These are phyloP conservation scores for Ormyrus thymus DNA, from an alignment of 2,888 invertebrate species.

Conservation along the genomic window DNA sequence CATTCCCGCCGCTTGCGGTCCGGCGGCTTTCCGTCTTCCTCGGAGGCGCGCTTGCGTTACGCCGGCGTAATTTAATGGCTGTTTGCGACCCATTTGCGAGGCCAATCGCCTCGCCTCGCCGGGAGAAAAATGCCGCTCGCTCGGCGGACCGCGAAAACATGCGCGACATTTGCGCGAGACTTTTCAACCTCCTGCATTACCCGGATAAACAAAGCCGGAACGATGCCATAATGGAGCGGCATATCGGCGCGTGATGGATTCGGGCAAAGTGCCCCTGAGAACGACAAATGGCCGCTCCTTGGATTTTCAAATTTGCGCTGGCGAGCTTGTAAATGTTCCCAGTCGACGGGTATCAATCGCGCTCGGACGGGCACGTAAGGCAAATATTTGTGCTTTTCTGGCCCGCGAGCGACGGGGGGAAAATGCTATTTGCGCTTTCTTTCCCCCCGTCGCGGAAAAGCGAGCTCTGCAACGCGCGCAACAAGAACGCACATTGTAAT, in stretches of 20 bases:
- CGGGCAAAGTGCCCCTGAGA: background rate
- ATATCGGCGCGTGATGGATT: background rate
- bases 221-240: background rate
- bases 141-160: slow-evolving; percentile 15
- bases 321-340: background rate
- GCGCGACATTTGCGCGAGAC: slow-evolving; percentile 9
- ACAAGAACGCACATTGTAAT: too few species aligned
- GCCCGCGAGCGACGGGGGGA: background rate
- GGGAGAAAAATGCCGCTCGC: slow-evolving; percentile 37
- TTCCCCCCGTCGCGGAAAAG: too few species aligned
- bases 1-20: slow-evolving; percentile 49
- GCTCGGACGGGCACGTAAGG: slow-evolving; percentile 50
- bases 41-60: background rate
- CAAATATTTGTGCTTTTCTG: slow-evolving; percentile 53
- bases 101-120: slow-evolving; percentile 21
- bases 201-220: slow-evolving; percentile 16
- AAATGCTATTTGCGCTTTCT: background rate
- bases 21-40: too few species aligned
- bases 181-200: background rate
- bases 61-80: slow-evolving; percentile 63
- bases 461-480: too few species aligned
- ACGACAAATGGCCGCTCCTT: slow-evolving; percentile 5
- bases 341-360: slow-evolving; percentile 2
- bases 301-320: slow-evolving; percentile 24
- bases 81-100: slow-evolving; percentile 60